These are phyloP conservation scores for Plebejus argus DNA, from an alignment of 2,888 invertebrate species.

Conservation along the genomic window DNA sequence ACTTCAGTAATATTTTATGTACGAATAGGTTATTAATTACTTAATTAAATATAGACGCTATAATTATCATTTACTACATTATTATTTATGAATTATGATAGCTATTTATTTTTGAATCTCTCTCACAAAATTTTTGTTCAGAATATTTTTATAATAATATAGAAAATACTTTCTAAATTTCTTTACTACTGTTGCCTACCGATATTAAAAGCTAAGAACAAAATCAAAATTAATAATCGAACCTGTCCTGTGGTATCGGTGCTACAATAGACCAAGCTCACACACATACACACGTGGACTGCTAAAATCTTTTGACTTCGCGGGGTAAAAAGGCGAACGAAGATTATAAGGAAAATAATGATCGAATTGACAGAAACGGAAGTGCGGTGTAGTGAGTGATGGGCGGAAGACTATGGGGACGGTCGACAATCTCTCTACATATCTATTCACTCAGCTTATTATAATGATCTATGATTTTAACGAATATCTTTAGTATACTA, in stretches of 20 bases:
- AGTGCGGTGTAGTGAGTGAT: neutral
- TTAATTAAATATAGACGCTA: no score
- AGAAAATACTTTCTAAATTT: no score
- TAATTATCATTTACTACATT: no score
- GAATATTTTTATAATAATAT: no score
- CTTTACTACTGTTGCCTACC: no score
- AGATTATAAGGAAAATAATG: constrained; percentile 2
- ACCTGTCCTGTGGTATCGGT: neutral
- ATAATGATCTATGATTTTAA: neutral
- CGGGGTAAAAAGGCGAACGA: neutral
- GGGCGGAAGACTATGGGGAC: neutral
- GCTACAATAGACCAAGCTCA: neutral
- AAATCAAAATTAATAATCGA: no score
- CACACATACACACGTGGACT: neutral
- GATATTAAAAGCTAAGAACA: no score
- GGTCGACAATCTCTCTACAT: neutral
- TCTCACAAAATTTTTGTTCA: no score
- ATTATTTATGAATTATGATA: no score
- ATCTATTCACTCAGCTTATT: neutral
- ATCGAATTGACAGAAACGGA: neutral
- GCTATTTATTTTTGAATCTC: no score
- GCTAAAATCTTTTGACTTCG: neutral
- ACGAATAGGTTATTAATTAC: no score
- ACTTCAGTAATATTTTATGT: neutral
- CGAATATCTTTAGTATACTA: neutral